Percentiles rank a stretch among this genome's conserved stretches.
These are phyloP conservation scores for Papilio helenus DNA, from an alignment of 1,140 invertebrate genomes.

Conservation along the genomic window DNA sequence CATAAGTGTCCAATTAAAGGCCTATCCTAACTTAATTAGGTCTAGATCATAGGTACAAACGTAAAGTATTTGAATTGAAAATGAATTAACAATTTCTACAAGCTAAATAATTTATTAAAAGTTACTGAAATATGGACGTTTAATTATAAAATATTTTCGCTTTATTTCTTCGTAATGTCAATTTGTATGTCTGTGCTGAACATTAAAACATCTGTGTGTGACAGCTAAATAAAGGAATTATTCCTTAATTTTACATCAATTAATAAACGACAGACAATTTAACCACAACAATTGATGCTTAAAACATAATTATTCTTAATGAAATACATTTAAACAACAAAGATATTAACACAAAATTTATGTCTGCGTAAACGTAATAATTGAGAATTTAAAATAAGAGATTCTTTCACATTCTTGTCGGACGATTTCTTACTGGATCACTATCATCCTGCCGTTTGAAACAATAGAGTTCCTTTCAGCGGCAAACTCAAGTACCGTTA, in stretches of 20 bases:
- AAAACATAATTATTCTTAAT: background rate
- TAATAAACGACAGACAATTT: background rate
- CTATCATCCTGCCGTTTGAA: background rate
- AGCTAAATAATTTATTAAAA: no score
- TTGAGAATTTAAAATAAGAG: background rate
- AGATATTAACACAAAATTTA: background rate
- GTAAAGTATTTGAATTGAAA: no score
- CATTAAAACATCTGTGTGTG: background rate
- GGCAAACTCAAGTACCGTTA: background rate
- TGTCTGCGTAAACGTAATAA: background rate
- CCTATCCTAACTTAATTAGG: no score
- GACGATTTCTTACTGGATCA: background rate
- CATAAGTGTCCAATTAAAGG: no score
- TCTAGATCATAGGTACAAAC: no score
- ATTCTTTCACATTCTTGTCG: background rate
- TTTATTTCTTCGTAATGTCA: background rate
- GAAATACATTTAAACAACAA: background rate
- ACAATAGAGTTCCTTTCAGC: background rate
- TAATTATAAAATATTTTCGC: no score
- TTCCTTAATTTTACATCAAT: background rate
- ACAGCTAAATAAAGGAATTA: background rate
- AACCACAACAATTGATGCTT: background rate
- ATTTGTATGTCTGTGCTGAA: background rate
- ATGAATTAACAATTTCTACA: no score
- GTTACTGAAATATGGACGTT: no score